These are phyloP conservation scores for Proterorhinus semilunaris DNA, from an alignment of 2,113 vertebrate genomes.

Conservation along the genomic window DNA sequence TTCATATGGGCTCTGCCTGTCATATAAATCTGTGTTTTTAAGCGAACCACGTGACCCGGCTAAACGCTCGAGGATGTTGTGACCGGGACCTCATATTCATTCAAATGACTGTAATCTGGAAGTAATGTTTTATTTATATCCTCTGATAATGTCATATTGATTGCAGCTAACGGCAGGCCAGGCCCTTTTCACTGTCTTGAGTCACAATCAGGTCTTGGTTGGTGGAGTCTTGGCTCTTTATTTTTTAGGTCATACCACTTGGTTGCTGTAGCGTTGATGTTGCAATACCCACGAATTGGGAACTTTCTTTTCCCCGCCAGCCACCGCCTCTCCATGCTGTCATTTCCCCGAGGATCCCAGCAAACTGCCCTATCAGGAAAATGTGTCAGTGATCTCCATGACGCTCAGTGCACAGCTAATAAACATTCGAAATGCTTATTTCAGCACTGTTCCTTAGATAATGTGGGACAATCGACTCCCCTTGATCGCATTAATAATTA, in stretches of 20 bases:
- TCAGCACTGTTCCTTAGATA: neutral
- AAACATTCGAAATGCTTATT: slow-evolving; percentile 61
- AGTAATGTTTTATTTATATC: neutral
- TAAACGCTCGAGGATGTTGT: neutral
- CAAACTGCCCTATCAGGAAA: slow-evolving; percentile 41
- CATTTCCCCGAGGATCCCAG: slow-evolving; percentile 35
- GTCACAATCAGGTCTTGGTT: neutral
- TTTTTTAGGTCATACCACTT: slow-evolving; percentile 26
- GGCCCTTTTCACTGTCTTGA: neutral
- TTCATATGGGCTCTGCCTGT: neutral
- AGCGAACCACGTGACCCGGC: neutral
- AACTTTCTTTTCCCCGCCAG: slow-evolving; percentile 3
- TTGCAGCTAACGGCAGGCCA: no score
- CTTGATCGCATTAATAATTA: no score
- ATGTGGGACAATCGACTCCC: no score
- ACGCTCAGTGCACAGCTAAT: slow-evolving; percentile 50
- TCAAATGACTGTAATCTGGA: no score
- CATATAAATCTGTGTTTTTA: neutral
- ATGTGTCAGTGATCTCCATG: slow-evolving; percentile 20
- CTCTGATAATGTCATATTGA: no score
- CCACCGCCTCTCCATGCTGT: slow-evolving; percentile 31
- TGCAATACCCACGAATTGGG: slow-evolving; percentile 9
- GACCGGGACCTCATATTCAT: no score
- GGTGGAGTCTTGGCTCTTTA: neutral
- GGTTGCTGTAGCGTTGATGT: slow-evolving; percentile 21